Base-by-base conservation (phyloP, 1,140 invertebrate genomes). In the Tenebrio molitor region DNA sequence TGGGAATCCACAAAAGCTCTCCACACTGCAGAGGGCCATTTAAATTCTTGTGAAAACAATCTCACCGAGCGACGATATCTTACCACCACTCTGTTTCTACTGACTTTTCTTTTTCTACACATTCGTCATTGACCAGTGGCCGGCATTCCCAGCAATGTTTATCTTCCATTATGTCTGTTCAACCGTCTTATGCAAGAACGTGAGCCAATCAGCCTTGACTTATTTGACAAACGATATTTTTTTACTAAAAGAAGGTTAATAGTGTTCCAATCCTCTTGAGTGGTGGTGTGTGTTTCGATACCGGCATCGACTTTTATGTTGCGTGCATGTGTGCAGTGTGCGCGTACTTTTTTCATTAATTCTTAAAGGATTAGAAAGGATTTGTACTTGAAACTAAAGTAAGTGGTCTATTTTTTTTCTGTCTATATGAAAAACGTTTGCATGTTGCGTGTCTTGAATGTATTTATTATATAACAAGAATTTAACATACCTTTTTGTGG, bases 191-290 rank as follows among this genome's bases (percentile, higher is more conserved):
- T 68, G 65, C 23, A 68, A 68, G 65, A 68, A 67, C 42, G 65
- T 68, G 39, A 68, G 41, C 42, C 36, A 68, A 68, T 68, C 42
- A 34, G 25, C 65, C 41, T 68, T 68, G 65, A 67, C 65, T 68
- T 15, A 50, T 68, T 68, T 68, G 65, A 68, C 41, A 65, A 65
- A 65, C 16, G 21, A 17, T 68, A 44, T 68, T 46, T 46, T 46
- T 46, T 50, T 44, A 46, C 42, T 17, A 68, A 68, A 42, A 68
- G 39, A 68, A 68, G 62, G 62, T 42, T 65, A 65, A 39, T 29
- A 29, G 21, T 58, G 21, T 58, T 58, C 29, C 50, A 25, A 29
- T 58, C n/a, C 23, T 58, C 23, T 34, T 15, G 23, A 58, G 50
- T 25, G 12, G 50, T 14, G 50, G 50, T 29, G 23, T 29, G 36